phyloP scores from a whole-genome alignment of 2,888 invertebrate genomes.

The Xestia sexstrigata region DNA sequence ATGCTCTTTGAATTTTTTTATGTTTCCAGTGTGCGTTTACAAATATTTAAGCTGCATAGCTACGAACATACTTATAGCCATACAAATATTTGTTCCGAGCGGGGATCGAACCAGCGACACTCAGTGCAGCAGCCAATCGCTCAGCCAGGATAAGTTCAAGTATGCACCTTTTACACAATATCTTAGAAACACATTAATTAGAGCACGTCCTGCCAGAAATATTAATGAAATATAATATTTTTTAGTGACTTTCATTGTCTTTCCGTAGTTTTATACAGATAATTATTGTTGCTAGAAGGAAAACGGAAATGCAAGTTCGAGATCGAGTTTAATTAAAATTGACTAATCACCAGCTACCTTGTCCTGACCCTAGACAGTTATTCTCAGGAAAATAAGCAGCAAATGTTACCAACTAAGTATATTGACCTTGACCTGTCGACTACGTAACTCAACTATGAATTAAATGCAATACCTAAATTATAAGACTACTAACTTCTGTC shows the following conservation, averaged over 20 bases:
- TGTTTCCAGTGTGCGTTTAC: no score
- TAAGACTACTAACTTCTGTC: no score
- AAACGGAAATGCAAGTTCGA: neutral
- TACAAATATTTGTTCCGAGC: no score
- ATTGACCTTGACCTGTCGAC: neutral
- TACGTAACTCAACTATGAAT: no score
- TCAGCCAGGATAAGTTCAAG: neutral
- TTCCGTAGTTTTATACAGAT: neutral
- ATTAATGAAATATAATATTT: no score
- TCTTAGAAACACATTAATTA: neutral
- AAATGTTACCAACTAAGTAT: neutral
- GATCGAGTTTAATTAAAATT: neutral
- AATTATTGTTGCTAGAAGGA: neutral
- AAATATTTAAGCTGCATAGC: no score
- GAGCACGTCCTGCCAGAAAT: no score
- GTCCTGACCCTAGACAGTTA: neutral
- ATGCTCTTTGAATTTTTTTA: no score
- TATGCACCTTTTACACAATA: neutral
- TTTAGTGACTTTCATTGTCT: neutral
- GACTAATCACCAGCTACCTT: neutral
- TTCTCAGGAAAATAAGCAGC: neutral
- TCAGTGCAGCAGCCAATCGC: no score
- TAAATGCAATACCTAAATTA: no score
- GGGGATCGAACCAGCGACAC: no score
- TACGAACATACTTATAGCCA: no score